These are phyloP conservation scores for Eurystomus gularis DNA, from an alignment of 2,113 vertebrate genomes.

Conservation along the genomic window DNA sequence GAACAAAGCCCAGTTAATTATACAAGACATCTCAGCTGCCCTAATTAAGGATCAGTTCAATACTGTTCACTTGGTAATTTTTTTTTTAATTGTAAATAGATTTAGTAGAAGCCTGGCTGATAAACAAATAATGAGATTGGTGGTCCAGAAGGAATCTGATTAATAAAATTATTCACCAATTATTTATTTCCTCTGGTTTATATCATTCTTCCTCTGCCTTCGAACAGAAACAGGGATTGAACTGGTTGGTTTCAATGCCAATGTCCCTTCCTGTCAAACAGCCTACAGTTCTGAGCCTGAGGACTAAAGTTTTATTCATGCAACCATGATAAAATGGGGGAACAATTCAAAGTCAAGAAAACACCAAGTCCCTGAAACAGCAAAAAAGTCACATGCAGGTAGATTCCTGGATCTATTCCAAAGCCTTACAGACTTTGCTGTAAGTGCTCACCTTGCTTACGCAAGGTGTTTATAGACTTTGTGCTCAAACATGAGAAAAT, in stretches of 20 bases:
- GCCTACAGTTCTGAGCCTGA: background rate
- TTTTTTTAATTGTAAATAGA: constrained; percentile 71
- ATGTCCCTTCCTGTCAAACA: background rate
- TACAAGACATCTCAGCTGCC: constrained; percentile 68
- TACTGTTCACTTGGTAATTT: constrained; percentile 67
- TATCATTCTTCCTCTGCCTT: constrained; percentile 36
- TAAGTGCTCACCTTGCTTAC: background rate
- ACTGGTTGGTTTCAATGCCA: background rate
- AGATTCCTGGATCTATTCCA: background rate
- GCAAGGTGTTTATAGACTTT: background rate
- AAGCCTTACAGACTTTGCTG: background rate
- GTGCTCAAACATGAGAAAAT: background rate
- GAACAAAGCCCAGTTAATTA: constrained; percentile 80
- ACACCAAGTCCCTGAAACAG: background rate
- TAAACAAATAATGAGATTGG: constrained; percentile 78
- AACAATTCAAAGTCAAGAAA: background rate
- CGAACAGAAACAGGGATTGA: background rate
- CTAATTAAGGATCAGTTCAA: constrained; percentile 78
- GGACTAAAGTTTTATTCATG: background rate
- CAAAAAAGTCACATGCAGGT: background rate
- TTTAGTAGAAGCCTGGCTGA: constrained; percentile 68
- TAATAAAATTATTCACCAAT: constrained; percentile 78
- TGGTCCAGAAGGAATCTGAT: constrained; percentile 78
- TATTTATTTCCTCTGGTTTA: constrained; percentile 76
- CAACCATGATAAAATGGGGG: background rate